Evolutionary conservation across 2,113 vertebrate genomes (phyloP).

Genomic region (Macrotis lagotis): DNA sequence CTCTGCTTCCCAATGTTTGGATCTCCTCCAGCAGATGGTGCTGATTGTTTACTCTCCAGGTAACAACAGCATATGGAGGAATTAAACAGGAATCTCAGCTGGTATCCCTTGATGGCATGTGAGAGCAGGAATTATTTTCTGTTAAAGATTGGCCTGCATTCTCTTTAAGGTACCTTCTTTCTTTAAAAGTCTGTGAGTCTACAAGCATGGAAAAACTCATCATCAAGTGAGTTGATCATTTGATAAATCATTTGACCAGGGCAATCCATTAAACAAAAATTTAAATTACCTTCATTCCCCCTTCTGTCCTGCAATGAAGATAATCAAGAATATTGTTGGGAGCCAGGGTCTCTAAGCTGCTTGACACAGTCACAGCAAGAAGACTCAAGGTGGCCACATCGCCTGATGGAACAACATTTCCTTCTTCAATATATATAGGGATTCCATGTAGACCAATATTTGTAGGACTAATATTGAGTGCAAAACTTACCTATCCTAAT

Average conservation of each 20-base stretch:
- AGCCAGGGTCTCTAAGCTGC: no score
- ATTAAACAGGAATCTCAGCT: neutral
- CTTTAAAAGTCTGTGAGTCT: neutral
- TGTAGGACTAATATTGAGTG: no score
- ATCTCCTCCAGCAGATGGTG: neutral
- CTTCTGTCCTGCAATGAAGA: neutral
- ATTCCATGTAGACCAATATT: no score
- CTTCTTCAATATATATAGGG: no score
- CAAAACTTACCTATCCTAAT: no score
- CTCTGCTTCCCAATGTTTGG: neutral
- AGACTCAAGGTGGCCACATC: no score
- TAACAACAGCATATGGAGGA: neutral
- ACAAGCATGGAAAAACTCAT: neutral
- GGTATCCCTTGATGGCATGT: neutral
- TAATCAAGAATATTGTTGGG: no score
- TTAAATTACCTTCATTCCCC: neutral
- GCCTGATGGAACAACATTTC: no score
- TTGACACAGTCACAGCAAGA: no score
- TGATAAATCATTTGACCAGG: neutral
- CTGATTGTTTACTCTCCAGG: neutral
- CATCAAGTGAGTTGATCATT: neutral
- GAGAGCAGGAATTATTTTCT: neutral
- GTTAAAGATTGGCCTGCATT: neutral
- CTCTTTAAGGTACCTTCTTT: neutral
- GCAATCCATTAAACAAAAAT: neutral